Evolutionary conservation across 2,113 vertebrate genomes (phyloP), one percentile per base, ranked within the genome.

Genomic region (Pimephales promelas): DNA sequence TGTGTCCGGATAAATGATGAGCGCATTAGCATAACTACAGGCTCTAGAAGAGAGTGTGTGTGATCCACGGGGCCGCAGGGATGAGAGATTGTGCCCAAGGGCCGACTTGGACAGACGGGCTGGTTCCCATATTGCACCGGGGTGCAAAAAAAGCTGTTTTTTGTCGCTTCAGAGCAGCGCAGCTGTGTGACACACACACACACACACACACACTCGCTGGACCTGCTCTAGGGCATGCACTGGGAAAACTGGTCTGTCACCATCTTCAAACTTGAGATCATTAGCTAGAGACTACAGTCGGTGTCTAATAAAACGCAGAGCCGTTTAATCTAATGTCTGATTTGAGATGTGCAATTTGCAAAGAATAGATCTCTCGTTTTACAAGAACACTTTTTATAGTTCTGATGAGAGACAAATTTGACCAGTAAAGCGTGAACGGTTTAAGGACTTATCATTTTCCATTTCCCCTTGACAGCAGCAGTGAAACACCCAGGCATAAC

Each of bases 91-190:
- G 71, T 26, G 92, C 93, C 92, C 89, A 88, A 81, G 86, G 91
- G 91, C 88, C 88, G 26, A 16, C 87, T 84, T 81, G 92, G 93
- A 94, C 93, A 94, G 88, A 90, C 91, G 93, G 91, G 88, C 92
- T 87, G 90, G 75, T 93, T 92, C 93, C 92, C 93, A 94, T 93
- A 94, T 94, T 94, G 93, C 91, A 90, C 92, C 92, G 92, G 92
- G 93, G 93, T 89, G 91, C 90, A 88, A 89, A 89, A 89, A 94
- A 95, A 94, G 93, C 94, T 95, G 94, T 92, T 94, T 92, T 88
- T 91, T 92, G 94, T 94, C 92, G 92, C 87, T 90, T 89, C 89
- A 88, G 90, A 92, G 86, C 82, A 85, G 89, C 90, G 89, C 93
- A 94, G 85, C 90, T 91, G 89, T 61, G 90, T 92, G 91, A 89